Percentiles rank a stretch among this genome's conserved stretches.
Conservation (phyloP, 2,888 invertebrate genomes). For the Lampropteryx suffumata region DNA sequence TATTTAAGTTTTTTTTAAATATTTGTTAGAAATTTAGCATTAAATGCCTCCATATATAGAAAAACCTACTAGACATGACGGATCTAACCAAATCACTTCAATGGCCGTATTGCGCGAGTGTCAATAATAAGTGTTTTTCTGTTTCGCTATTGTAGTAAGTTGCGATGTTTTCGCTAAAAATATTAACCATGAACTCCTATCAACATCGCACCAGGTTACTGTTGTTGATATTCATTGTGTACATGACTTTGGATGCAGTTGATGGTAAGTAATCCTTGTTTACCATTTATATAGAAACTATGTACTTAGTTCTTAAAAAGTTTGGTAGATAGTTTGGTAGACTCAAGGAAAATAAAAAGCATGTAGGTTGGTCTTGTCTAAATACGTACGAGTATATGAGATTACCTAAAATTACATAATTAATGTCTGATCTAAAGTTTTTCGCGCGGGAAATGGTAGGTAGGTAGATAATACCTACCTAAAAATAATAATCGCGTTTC, state of each 20-base stretch:
- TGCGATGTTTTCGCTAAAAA: slow-evolving; percentile 59
- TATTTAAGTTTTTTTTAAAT: not conserved
- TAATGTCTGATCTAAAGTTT: no score
- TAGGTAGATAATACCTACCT: no score
- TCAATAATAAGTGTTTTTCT: slow-evolving; percentile 63
- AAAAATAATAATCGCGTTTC: no score
- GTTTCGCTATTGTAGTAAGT: slow-evolving; percentile 52
- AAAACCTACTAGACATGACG: slow-evolving; percentile 49
- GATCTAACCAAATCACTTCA: slow-evolving; percentile 55
- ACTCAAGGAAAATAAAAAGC: no score
- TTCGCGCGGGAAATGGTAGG: no score
- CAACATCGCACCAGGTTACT: slow-evolving; percentile 62
- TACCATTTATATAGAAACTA: no score
- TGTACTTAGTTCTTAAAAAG: no score
- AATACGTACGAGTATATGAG: no score
- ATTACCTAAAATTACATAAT: no score
- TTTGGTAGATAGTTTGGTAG: no score
- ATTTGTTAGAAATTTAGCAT: slow-evolving; percentile 11
- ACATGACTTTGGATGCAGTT: slow-evolving; percentile 54
- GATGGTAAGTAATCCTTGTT: slow-evolving; percentile 56
- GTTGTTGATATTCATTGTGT: slow-evolving; percentile 57
- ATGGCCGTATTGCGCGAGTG: slow-evolving; percentile 66
- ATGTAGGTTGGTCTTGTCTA: no score
- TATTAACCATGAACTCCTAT: slow-evolving; percentile 63
- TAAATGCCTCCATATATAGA: slow-evolving; percentile 2